Conservation (phyloP, 2,797 vertebrate species). For the Champsocephalus gunnari region DNA sequence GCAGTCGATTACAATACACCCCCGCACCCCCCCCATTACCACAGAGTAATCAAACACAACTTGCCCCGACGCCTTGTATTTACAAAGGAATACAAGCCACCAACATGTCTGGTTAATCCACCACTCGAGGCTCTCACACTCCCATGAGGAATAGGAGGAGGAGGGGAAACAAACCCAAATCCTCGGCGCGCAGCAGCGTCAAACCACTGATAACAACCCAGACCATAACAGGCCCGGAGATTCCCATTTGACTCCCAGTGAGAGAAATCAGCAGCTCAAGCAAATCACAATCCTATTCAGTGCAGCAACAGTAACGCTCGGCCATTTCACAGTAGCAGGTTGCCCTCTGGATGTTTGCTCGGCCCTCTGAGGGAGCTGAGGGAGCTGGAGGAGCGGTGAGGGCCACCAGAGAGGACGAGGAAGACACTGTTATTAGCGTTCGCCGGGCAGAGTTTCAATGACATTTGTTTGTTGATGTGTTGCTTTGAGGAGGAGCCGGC, state of each 20-base stretch:
- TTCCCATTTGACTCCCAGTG: slow-evolving; percentile 79
- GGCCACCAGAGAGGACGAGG: slow-evolving; percentile 10
- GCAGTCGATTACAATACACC: slow-evolving; percentile 57
- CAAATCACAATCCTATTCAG: slow-evolving; percentile 66
- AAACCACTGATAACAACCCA: slow-evolving; percentile 59
- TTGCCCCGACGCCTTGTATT: slow-evolving; percentile 61
- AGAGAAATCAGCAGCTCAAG: slow-evolving; percentile 72
- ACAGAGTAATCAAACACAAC: slow-evolving; percentile 73
- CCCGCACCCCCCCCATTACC: slow-evolving; percentile 57
- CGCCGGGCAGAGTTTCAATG: slow-evolving; percentile 46
- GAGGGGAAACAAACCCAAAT: slow-evolving; percentile 15
- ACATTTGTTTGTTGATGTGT: slow-evolving; percentile 53
- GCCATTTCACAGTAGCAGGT: slow-evolving; percentile 70
- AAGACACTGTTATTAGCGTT: slow-evolving; percentile 56
- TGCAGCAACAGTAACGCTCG: slow-evolving; percentile 42
- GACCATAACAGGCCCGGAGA: slow-evolving; percentile 68
- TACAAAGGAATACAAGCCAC: slow-evolving; percentile 65
- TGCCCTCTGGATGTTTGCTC: slow-evolving; percentile 66
- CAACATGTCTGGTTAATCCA: slow-evolving; percentile 75
- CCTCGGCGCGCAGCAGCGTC: slow-evolving; percentile 52
- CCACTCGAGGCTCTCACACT: slow-evolving; percentile 67
- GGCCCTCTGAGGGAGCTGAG: slow-evolving; percentile 36
- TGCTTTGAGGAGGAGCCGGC: slow-evolving; percentile 46
- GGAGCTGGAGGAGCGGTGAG: slow-evolving; percentile 34
- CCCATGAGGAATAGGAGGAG: slow-evolving; percentile 47